Evolutionary conservation across 2,113 vertebrate genomes (phyloP), one percentile per base, ranked within the genome.

Genomic region (Ascaphus truei): DNA sequence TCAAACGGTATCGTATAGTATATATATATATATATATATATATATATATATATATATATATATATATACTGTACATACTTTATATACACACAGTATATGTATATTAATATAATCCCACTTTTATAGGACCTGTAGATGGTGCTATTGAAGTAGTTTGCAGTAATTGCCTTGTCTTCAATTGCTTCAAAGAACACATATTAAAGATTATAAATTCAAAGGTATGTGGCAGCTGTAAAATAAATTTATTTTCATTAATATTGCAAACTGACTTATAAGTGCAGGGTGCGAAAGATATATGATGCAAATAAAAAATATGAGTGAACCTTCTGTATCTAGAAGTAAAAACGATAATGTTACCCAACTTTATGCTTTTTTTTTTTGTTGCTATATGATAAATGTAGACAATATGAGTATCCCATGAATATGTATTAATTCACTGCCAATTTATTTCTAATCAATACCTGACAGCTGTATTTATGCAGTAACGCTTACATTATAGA

Each of bases 111-210:
- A n/a, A n/a, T n/a, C n/a, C n/a, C n/a, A n/a, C n/a, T 6, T 29
- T 34, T n/a, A 45, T 56, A 9, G 43, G 29, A 45, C 60, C 69
- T 64, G 69, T 72, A 72, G 69, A 72, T 72, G 69, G 69, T 56
- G 60, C 69, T 72, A 34, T 72, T 72, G 69, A 72, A 63, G 53
- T 69, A 52, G 36, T 59, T 68, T 69, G 45, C 16, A 39, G 25
- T 51, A 52, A 50, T 29, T 37, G 20, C 45, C 29, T 39, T 22
- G 33, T 30, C 23, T 36, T 25, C 5, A 25, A 23, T 34, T 48
- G 22, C 36, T 60, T 52, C 31, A 61, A 60, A 69, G 45, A 37
- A 23, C 3, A 12, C 25, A 69, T 61, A 69, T 69, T 69, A 69
- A 61, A 61, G 43, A n/a, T 7, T 52, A 69, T 69, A 69, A 61